phyloP scores from a whole-genome alignment of 2,797 vertebrate species.

The Tokudaia tokunoshimensis region DNA sequence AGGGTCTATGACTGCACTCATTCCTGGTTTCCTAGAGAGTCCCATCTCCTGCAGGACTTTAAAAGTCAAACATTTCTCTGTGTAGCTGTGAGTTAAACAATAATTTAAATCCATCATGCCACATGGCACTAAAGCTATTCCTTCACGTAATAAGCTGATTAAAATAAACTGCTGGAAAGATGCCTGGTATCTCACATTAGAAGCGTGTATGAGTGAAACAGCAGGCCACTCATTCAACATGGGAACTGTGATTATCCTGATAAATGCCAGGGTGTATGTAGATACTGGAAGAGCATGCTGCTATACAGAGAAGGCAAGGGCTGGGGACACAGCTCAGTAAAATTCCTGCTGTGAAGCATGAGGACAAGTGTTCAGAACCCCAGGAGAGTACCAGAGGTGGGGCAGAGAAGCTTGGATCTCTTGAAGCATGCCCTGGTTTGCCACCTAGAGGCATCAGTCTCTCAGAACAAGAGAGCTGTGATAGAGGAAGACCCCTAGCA shows the following conservation, averaged over 20 bases:
- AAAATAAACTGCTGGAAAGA: background rate
- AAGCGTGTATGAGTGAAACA: background rate
- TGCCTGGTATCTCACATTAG: conserved; percentile 13
- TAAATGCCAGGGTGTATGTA: background rate
- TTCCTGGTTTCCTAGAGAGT: background rate
- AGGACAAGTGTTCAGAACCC: background rate
- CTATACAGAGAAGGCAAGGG: background rate
- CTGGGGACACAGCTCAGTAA: background rate
- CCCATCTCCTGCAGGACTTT: background rate
- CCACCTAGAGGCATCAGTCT: background rate
- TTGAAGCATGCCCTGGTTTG: background rate
- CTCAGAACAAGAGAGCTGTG: background rate
- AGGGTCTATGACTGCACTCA: conserved; percentile 76
- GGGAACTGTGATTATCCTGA: background rate
- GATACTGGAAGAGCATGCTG: background rate
- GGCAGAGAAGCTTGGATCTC: background rate
- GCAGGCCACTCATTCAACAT: background rate
- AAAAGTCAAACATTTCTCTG: conserved; percentile 61
- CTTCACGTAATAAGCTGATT: conserved; percentile 33
- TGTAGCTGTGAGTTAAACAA: background rate
- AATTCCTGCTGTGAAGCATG: background rate
- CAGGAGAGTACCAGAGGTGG: background rate
- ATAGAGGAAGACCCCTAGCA: background rate
- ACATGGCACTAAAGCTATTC: background rate
- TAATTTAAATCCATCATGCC: conserved; percentile 10